phyloP scores from a whole-genome alignment of 64 coral and sea anemone species.

The Anthopleura sola region DNA sequence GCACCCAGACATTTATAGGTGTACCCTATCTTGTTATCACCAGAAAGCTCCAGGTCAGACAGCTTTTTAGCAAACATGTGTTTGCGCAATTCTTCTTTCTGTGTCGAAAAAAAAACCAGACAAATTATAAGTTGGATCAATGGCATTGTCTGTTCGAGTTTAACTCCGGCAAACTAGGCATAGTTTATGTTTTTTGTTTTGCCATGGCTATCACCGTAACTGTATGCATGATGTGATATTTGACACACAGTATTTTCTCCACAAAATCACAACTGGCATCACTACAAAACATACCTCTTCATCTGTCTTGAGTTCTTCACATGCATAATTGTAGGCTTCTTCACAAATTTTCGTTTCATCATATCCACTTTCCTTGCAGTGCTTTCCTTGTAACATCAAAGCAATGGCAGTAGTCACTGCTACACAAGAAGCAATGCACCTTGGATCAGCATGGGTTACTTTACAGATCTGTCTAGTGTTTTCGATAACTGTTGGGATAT shows the following conservation, averaged over 20 bases:
- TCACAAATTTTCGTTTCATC: constrained; percentile 38
- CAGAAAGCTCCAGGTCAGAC: constrained; percentile 35
- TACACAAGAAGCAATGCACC: constrained; percentile 96
- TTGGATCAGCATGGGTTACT: constrained; percentile 93
- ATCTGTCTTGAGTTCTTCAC: constrained; percentile 25
- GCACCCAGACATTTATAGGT: constrained; percentile 88
- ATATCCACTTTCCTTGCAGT: not conserved
- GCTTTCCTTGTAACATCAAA: constrained; percentile 82
- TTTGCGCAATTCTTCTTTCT: constrained; percentile 60
- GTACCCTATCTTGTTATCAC: constrained; percentile 62
- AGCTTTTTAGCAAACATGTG: constrained; percentile 65
- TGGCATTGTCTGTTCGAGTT: too few species aligned
- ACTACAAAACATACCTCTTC: constrained; percentile 20
- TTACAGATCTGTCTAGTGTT: constrained; percentile 76
- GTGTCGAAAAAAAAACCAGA: not conserved
- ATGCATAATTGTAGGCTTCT: constrained; percentile 49
- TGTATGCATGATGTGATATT: too few species aligned
- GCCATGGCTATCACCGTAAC: too few species aligned
- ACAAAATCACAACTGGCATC: not conserved
- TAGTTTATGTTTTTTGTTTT: too few species aligned
- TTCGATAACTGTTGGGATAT: constrained; percentile 65
- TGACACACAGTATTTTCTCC: too few species aligned
- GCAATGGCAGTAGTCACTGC: constrained; percentile 93
- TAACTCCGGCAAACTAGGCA: too few species aligned
- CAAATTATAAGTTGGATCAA: too few species aligned